Evolutionary conservation across 1,140 invertebrate genomes (phyloP).

Genomic region (Megalonaias nervosa): DNA sequence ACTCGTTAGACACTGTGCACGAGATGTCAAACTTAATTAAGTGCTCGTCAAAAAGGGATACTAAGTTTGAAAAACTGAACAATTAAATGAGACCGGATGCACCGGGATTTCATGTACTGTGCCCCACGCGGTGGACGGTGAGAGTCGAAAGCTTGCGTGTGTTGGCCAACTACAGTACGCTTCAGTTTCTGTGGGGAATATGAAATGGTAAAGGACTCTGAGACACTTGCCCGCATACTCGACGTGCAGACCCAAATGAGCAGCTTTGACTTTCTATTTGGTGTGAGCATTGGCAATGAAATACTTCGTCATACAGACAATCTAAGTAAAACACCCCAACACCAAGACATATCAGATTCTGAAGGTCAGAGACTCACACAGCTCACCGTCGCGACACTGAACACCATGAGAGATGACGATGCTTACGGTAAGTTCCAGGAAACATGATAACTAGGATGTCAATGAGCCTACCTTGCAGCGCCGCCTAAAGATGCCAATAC

Average conservation of each 20-base stretch:
- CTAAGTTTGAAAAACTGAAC: neutral
- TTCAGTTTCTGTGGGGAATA: slow-evolving; percentile 16
- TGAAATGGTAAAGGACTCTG: slow-evolving; percentile 6
- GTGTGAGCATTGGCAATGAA: neutral
- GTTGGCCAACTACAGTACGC: slow-evolving; percentile 10
- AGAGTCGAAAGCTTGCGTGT: slow-evolving; percentile 11
- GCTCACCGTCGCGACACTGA: too few relatives aligned
- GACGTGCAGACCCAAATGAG: slow-evolving; percentile 1
- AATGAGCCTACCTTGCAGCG: neutral
- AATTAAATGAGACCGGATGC: neutral
- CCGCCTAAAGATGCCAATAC: neutral
- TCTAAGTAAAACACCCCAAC: slow-evolving; percentile 2
- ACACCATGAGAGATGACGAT: slow-evolving; percentile 1
- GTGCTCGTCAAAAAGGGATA: neutral
- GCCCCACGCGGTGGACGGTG: slow-evolving; percentile 2
- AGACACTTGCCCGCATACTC: slow-evolving; percentile 6
- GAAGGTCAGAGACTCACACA: slow-evolving; percentile 3
- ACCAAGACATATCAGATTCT: slow-evolving; percentile 1
- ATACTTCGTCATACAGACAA: slow-evolving; percentile 14
- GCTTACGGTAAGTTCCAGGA: neutral
- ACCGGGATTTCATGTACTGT: neutral
- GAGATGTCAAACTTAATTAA: slow-evolving; percentile 4
- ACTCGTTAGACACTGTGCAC: slow-evolving; percentile 1
- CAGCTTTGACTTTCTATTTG: slow-evolving; percentile 1
- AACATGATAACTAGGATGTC: slow-evolving; percentile 4